Base-by-base conservation (phyloP, 1,140 invertebrate genomes). In the Bombus huntii region DNA sequence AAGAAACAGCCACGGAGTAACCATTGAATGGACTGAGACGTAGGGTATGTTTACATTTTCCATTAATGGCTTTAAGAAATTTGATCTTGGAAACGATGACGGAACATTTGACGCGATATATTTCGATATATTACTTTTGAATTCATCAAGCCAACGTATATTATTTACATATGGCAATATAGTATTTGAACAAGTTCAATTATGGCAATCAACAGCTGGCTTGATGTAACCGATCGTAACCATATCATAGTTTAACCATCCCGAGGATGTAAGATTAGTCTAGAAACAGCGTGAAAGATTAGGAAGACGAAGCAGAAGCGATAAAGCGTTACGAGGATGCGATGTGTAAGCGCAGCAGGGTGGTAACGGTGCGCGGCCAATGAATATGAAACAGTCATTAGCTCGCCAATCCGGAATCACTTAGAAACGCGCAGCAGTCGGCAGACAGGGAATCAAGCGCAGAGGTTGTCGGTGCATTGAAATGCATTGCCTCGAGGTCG, bases 351-450 rank as follows among this genome's bases (percentile, higher is more conserved):
- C 76, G 68, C 79, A 39, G 34, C 68, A 34, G 75, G 68, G 53
- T 47, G 83, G 68, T 42, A 59, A 37, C 84, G 34, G 37, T 78
- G 78, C 73, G 75, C 82, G 75, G 44, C 85, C 88, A 92, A 93
- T 93, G 92, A 93, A 92, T 93, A 92, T 93, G 92, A 92, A 93
- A 92, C 92, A 92, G 91, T 92, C 91, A 92, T 93, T 93, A 92
- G 87, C 79, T 85, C 86, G 75, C 84, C 91, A 92, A 92, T 93
- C 85, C 87, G 86, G 89, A 93, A 92, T 92, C 92, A 92, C 92
- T 92, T 93, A 91, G 83, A 80, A 85, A 66, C 37, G 71, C 77
- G 81, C 70, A 81, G 79, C 65, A 68, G 66, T 59, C 71, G 59
- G 57, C 62, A 70, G 62, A 78, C 81, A 72, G 76, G 57, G 66